These are phyloP conservation scores for Euthynnus affinis DNA, from an alignment of 2,797 vertebrate genomes.

Conservation along the genomic window DNA sequence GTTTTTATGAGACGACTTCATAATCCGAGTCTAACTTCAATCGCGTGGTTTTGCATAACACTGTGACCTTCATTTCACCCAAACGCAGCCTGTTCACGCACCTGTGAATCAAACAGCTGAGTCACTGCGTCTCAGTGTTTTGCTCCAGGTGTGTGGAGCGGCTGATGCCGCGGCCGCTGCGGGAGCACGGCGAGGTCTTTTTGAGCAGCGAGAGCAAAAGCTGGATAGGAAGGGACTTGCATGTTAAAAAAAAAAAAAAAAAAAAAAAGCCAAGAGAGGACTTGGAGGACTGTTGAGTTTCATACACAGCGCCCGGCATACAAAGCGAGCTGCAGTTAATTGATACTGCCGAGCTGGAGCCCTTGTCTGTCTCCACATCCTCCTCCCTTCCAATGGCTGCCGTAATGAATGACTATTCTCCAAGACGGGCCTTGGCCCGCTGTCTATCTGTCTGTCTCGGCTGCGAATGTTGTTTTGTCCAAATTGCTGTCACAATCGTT, in stretches of 20 bases:
- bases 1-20: neutral
- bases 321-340: constrained; percentile 70
- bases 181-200: constrained; percentile 30
- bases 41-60: neutral
- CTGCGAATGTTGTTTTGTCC: constrained; percentile 80
- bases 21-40: neutral
- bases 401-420: constrained; percentile 74
- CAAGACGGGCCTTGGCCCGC: constrained; percentile 59
- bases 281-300: constrained; percentile 54
- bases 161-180: neutral
- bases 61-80: constrained; percentile 16
- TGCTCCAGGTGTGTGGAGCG: constrained; percentile 31
- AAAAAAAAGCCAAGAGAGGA: constrained; percentile 48
- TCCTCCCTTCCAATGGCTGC: constrained; percentile 50
- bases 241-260: no score
- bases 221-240: constrained; percentile 41
- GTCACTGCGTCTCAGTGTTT: constrained; percentile 20
- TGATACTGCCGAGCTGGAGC: constrained; percentile 62
- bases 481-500: constrained; percentile 86
- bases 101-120: constrained; percentile 30
- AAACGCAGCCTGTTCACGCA: constrained; percentile 10
- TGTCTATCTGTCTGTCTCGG: constrained; percentile 77
- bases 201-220: constrained; percentile 14
- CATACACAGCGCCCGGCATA: constrained; percentile 45
- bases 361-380: constrained; percentile 59